A percentile compares a stretch with the other conserved stretches of the same genome.
Conservation (phyloP, 2,113 vertebrate genomes). For the Rhea americana region DNA sequence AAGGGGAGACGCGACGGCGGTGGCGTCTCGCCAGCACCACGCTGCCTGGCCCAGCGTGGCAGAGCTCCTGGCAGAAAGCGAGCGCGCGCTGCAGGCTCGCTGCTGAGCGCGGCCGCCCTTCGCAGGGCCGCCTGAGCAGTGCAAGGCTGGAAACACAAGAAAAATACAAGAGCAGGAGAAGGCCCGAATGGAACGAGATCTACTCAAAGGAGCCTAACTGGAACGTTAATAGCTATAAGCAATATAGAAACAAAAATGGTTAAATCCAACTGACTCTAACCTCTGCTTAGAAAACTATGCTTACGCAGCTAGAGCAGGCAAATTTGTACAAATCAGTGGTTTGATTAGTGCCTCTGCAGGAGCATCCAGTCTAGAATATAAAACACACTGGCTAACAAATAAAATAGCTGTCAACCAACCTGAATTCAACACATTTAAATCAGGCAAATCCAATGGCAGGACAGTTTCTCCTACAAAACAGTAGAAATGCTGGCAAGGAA, state of each 20-base stretch:
- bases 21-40: fast-evolving
- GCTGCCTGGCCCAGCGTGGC: neutral
- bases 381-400: fast-evolving
- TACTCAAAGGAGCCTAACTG: neutral
- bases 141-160: neutral
- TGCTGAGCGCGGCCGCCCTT: fast-evolving
- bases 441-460: neutral
- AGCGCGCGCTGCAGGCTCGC: neutral
- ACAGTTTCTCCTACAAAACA: neutral
- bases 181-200: neutral
- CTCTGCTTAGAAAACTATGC: neutral
- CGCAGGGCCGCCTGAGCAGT: fast-evolving
- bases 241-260: neutral
- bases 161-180: neutral
- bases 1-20: fast-evolving
- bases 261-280: neutral
- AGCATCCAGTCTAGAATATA: neutral
- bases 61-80: neutral
- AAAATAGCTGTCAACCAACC: neutral
- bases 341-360: neutral
- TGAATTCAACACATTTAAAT: neutral
- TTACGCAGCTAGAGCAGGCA: neutral
- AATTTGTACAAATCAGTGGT: neutral
- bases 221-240: neutral
- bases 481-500: neutral